phyloP scores from a whole-genome alignment of 1,140 invertebrate genomes.

The Eupristina koningsbergeri region DNA sequence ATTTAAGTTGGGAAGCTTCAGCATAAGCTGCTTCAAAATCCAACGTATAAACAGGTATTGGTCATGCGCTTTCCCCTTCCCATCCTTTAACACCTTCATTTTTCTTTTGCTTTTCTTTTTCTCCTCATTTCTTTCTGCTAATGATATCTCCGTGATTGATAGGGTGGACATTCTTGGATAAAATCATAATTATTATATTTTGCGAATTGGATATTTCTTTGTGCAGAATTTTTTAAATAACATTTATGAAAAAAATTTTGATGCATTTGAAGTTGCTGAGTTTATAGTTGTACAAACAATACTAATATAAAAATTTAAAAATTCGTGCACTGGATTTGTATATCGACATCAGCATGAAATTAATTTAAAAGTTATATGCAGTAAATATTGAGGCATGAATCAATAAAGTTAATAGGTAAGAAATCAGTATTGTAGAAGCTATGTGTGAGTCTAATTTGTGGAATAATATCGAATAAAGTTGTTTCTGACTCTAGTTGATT shows the following conservation, averaged over 20 bases:
- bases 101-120: neutral
- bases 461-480: slow-evolving; percentile 4
- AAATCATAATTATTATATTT: too few species aligned
- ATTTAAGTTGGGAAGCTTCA: neutral
- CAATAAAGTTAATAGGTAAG: neutral
- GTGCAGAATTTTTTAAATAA: too few species aligned
- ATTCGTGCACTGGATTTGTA: too few species aligned
- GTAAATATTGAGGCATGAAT: neutral
- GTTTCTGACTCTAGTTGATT: neutral
- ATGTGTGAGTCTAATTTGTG: neutral
- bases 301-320: too few species aligned
- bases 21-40: neutral
- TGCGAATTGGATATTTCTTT: too few species aligned
- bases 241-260: too few species aligned
- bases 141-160: neutral
- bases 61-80: neutral
- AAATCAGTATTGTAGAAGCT: neutral
- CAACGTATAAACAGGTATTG: neutral
- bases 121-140: neutral
- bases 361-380: too few species aligned
- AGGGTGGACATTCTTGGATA: too few species aligned
- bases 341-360: neutral
- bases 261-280: too few species aligned
- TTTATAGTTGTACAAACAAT: too few species aligned
- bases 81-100: too few species aligned